These are phyloP conservation scores for Tethea ocularis DNA, from an alignment of 2,888 invertebrate species.

Conservation along the genomic window DNA sequence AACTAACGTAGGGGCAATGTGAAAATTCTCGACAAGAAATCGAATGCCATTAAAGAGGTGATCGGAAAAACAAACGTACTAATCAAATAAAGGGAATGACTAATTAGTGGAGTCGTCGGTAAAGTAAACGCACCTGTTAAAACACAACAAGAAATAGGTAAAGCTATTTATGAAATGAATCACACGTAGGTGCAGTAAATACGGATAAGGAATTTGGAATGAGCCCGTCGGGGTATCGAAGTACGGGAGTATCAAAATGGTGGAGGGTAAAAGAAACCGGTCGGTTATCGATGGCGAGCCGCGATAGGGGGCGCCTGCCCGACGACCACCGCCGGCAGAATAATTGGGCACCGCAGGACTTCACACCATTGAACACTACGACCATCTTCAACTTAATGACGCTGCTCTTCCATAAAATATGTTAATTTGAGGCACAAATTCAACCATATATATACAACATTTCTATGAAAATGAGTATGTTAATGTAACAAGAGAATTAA, in stretches of 20 bases:
- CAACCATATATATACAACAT: no score
- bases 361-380: conserved; percentile 68
- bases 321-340: conserved; percentile 76
- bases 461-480: no score
- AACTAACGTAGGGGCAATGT: conserved; percentile 46
- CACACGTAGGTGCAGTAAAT: conserved; percentile 34
- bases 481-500: no score
- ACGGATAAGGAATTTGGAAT: conserved; percentile 49
- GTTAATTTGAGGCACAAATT: neutral
- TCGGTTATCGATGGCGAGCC: conserved; percentile 80
- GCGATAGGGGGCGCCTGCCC: conserved; percentile 78
- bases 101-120: conserved; percentile 33
- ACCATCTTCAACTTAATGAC: conserved; percentile 33
- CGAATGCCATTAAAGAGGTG: conserved; percentile 36
- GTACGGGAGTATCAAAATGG: conserved; percentile 51
- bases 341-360: conserved; percentile 82
- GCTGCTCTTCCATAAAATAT: conserved; percentile 26
- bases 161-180: conserved; percentile 18
- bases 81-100: conserved; percentile 47
- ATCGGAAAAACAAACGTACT: conserved; percentile 45
- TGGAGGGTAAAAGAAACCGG: conserved; percentile 72
- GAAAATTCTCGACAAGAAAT: conserved; percentile 49
- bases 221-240: conserved; percentile 29
- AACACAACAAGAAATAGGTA: conserved; percentile 11
- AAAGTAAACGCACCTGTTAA: conserved; percentile 12